phyloP scores from a whole-genome alignment of 2,888 invertebrate genomes.

The Agrenia bidenticulata region DNA sequence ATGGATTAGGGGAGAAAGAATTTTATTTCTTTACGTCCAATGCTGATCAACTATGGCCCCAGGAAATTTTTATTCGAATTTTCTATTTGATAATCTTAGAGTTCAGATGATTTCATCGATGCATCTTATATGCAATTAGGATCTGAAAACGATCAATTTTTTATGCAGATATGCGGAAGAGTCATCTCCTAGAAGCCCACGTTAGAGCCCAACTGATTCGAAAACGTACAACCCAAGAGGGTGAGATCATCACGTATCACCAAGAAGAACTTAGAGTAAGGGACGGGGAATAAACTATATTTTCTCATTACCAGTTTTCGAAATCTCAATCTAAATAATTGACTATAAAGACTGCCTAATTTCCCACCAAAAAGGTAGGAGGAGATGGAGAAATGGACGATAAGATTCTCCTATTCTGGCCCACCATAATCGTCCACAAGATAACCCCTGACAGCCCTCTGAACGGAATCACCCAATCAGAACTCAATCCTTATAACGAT shows the following conservation, averaged over 20 bases:
- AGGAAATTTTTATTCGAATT: too few relatives aligned
- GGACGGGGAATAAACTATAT: neutral
- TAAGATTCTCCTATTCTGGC: slow-evolving; percentile 93
- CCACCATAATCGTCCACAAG: slow-evolving; percentile 87
- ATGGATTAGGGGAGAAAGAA: too few relatives aligned
- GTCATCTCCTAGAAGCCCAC: slow-evolving; percentile 50
- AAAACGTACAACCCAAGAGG: slow-evolving; percentile 44
- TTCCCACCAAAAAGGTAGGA: slow-evolving; percentile 42
- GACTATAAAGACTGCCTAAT: too few relatives aligned
- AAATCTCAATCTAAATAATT: too few relatives aligned
- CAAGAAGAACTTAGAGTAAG: slow-evolving; percentile 42
- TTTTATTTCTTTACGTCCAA: too few relatives aligned
- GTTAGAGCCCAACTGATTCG: slow-evolving; percentile 45
- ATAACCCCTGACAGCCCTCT: slow-evolving; percentile 84
- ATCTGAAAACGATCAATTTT: too few relatives aligned
- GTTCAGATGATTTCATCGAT: too few relatives aligned
- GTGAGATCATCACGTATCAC: slow-evolving; percentile 45
- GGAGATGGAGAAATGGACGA: slow-evolving; percentile 58
- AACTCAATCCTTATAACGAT: slow-evolving; percentile 68
- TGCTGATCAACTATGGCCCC: too few relatives aligned
- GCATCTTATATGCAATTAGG: too few relatives aligned
- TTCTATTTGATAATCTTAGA: too few relatives aligned
- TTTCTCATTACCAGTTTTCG: neutral
- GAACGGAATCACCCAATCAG: slow-evolving; percentile 81
- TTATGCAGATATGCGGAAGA: slow-evolving; percentile 43